Base-by-base conservation (phyloP, 2,888 invertebrate genomes). In the Eupithecia pulchellata region DNA sequence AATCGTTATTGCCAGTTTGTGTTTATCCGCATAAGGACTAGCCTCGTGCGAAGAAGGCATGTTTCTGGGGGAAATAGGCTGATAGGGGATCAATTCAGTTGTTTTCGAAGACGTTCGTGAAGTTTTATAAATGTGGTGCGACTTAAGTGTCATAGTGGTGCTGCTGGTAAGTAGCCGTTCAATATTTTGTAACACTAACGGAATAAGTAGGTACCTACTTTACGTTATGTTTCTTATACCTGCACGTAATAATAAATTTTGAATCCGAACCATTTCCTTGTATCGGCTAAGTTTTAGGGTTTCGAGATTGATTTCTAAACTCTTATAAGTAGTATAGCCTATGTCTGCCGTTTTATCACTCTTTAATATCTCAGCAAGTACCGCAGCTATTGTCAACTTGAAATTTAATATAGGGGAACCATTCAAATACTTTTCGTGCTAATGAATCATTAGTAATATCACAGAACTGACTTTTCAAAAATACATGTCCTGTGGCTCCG, bases 31-130 rank as follows among this genome's bases (percentile, higher is more conserved):
- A 11, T 0, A 32, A n/a, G 60, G 27, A 60, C 70, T 64, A 14
- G 32, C 64, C 20, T 32, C 32, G 39, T 64, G 11, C 63, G 29
- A 74, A 74, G 39, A 25, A 11, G 64, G 66, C 69, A 62, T 20
- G 42, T 14, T 30, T 11, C 42, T 9, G 42, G 47, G 63, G 74
- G 73, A 74, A 74, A 75, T 76, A 74, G 69, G 67, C 72, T 71
- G 77, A 76, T 77, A 72, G 75, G 34, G 71, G 74, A 77, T 76
- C 75, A 75, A 76, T 77, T 75, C 67, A 69, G 75, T 77, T 76
- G 74, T 77, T 77, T 78, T 75, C 71, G 64, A 69, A 66, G 68
- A 73, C 62, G 61, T 72, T 68, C 62, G 66, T 55, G 66, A 62
- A 68, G 70, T 72, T 73, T 71, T 73, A 69, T 71, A 64, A 73